Evolutionary conservation across 2,797 vertebrate genomes (phyloP), one percentile per base, ranked within the genome.

Genomic region (Anguilla obscura): DNA sequence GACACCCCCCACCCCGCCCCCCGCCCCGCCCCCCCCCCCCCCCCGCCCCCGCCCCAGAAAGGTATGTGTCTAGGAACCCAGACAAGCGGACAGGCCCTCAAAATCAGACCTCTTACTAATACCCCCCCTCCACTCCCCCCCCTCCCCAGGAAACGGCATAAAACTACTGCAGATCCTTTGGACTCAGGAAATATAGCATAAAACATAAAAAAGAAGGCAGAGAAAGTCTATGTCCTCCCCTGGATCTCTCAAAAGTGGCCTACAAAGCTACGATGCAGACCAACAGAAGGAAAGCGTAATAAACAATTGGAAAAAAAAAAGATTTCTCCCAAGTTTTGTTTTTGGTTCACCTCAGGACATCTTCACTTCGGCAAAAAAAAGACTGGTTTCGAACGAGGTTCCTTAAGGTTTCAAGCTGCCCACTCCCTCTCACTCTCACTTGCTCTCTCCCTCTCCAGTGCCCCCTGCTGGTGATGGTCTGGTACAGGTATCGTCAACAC

Each of bases 401-500:
- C 80, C 74, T 84, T 30, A 33, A 7, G 16, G 83, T 54, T 56
- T 27, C 83, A n/a, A 27, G 30, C 18, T 82, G 40, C 79, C 16
- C 79, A 2, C 45, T 80, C 30, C 2, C 10, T 36, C 74, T 10
- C 45, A 21, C 79, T 50, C 40, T 2, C 79, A 16, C 24, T 71
- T 3, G 9, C 50, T 48, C 40, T 2, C 48, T 50, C 79, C 50
- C 40, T 88, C 86, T 89, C 88, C 88, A 89, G 48, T 84, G 90
- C 88, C 90, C 88, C 85, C 21, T 36, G 12, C 80, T 84, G 91
- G 93, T 93, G 92, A 92, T 94, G 94, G 95, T 95, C 95, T 93
- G 95, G 95, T 88, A 96, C 95, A 95, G 95, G 93, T 95, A 91
- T 90, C 91, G 82, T 90, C 90, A 86, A 83, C 90, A 69, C 52